Conservation (phyloP, 2,797 vertebrate genomes). For the Danionella dracula region DNA sequence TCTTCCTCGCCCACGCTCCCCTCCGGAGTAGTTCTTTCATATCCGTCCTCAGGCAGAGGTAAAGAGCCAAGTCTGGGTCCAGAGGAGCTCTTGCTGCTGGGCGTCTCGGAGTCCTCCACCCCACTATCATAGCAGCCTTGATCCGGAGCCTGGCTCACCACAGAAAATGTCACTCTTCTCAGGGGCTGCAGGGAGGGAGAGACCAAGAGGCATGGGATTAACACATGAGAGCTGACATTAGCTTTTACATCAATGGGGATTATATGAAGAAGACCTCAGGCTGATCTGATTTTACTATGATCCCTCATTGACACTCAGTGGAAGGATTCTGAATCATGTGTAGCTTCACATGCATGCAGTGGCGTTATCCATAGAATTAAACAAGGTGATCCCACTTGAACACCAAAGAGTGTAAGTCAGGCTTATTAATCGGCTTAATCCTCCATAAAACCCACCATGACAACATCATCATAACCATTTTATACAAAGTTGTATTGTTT, state of each 20-base stretch:
- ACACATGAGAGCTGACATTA: background rate
- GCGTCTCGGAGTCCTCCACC: slow-evolving; percentile 96
- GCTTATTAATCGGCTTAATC: background rate
- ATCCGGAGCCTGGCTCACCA: slow-evolving; percentile 95
- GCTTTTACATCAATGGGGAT: slow-evolving; percentile 53
- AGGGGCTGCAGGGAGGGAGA: slow-evolving; percentile 78
- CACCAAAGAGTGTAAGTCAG: background rate
- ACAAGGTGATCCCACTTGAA: background rate
- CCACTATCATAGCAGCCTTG: slow-evolving; percentile 97
- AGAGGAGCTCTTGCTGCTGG: slow-evolving; percentile 97
- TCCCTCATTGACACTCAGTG: background rate
- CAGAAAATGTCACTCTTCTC: slow-evolving; percentile 97
- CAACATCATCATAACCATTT: background rate
- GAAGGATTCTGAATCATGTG: background rate
- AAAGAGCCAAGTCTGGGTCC: slow-evolving; percentile 92
- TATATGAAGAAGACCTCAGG: background rate
- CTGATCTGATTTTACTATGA: slow-evolving; percentile 6
- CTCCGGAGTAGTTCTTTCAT: slow-evolving; percentile 96
- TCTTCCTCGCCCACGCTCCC: slow-evolving; percentile 98
- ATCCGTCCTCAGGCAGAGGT: slow-evolving; percentile 94
- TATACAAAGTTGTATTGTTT: too few relatives aligned
- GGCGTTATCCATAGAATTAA: background rate
- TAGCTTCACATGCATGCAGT: background rate
- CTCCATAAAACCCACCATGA: background rate
- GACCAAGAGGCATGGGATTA: slow-evolving; percentile 66